Percentiles rank a stretch among this genome's conserved stretches.
phyloP scores from a whole-genome alignment of 2,113 vertebrate genomes.

The Melanotaenia duboulayi region DNA sequence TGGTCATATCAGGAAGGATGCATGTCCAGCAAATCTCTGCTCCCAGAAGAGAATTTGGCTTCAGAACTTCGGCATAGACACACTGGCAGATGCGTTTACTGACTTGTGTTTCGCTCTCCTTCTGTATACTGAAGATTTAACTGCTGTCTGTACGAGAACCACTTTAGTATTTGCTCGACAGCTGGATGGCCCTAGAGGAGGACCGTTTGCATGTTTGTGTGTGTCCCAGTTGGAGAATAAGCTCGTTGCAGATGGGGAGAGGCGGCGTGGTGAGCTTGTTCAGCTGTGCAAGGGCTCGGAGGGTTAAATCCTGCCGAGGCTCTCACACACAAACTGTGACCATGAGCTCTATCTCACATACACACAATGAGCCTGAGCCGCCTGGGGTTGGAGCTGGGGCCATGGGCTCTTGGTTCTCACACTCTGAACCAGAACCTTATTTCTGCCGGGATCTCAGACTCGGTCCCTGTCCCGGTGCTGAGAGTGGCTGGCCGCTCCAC shows the following conservation, averaged over 20 bases:
- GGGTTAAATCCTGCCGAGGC: conserved; percentile 77
- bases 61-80: neutral
- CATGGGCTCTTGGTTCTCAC: conserved; percentile 73
- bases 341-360: conserved; percentile 53
- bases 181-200: conserved; percentile 66
- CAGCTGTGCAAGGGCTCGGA: conserved; percentile 79
- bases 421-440: conserved; percentile 58
- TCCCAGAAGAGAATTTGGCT: neutral
- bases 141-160: conserved; percentile 28
- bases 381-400: conserved; percentile 65
- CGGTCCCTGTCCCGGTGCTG: conserved; percentile 45
- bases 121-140: conserved; percentile 29
- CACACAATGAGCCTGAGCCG: conserved; percentile 62
- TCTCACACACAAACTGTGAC: conserved; percentile 53
- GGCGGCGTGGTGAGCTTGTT: conserved; percentile 75
- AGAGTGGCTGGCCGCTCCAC: conserved; percentile 66
- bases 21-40: conserved; percentile 42
- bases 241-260: conserved; percentile 58
- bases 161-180: conserved; percentile 56
- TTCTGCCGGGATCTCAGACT: conserved; percentile 50
- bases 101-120: neutral
- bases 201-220: conserved; percentile 67
- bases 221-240: conserved; percentile 69
- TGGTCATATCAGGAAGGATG: conserved; percentile 47
- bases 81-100: neutral